Conservation (phyloP, 2,888 invertebrate genomes). For the Lapara coniferarum region DNA sequence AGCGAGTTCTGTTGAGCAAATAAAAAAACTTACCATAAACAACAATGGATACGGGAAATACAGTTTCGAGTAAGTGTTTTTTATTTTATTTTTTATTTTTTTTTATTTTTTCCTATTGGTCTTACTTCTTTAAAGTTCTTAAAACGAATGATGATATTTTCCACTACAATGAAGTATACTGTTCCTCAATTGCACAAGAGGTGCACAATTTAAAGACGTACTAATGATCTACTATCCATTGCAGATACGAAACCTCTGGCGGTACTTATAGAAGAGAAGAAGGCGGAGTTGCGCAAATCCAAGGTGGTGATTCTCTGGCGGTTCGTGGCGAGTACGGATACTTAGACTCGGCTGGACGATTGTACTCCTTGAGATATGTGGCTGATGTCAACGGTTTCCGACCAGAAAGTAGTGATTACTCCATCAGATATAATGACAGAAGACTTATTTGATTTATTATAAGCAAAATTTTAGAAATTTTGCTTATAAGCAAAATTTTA, state of each 20-base stretch:
- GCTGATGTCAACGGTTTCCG: conserved; percentile 85
- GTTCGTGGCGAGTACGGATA: conserved; percentile 81
- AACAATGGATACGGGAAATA: conserved; percentile 72
- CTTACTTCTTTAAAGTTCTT: not conserved
- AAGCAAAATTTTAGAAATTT: too few relatives aligned
- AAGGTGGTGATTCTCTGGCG: conserved; percentile 49
- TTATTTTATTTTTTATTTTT: too few relatives aligned
- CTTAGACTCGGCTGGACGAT: conserved; percentile 75
- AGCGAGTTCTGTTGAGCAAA: conserved; percentile 54
- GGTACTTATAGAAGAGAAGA: conserved; percentile 80
- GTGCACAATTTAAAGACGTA: conserved; percentile 28
- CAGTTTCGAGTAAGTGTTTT: conserved; percentile 75
- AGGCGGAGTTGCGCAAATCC: conserved; percentile 56
- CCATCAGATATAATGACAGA: conserved; percentile 70
- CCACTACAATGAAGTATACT: not conserved
- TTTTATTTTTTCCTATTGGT: too few relatives aligned
- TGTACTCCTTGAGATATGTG: conserved; percentile 73
- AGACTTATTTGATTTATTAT: conserved; percentile 55
- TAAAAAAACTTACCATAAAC: conserved; percentile 65
- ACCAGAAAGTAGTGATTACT: conserved; percentile 52
- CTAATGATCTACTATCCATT: not conserved
- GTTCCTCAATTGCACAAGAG: conserved; percentile 5
- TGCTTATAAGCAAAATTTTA: too few relatives aligned
- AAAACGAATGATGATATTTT: not conserved
- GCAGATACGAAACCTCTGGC: conserved; percentile 76